phyloP scores from a whole-genome alignment of 2,797 vertebrate species.

The Gymnocypris eckloni region DNA sequence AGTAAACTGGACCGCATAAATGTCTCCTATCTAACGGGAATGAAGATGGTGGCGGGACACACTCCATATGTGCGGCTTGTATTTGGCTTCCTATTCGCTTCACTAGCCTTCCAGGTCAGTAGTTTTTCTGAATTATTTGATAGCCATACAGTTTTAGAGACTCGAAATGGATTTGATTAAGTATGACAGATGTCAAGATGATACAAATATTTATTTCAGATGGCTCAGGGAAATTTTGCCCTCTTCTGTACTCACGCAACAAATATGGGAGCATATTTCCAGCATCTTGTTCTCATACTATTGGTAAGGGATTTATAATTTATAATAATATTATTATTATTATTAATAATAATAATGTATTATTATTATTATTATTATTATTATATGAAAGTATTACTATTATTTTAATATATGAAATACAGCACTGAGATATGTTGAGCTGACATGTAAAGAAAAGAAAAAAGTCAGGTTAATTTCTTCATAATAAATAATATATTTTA shows the following conservation, averaged over 20 bases:
- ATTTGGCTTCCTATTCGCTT: conserved; percentile 70
- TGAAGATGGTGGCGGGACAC: conserved; percentile 65
- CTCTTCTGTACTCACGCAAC: conserved; percentile 71
- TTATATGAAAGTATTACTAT: background rate
- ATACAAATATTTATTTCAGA: conserved; percentile 56
- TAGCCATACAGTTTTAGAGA: background rate
- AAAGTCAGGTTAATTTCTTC: background rate
- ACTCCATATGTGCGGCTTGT: conserved; percentile 69
- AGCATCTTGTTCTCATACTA: conserved; percentile 72
- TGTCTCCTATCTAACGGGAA: conserved; percentile 62
- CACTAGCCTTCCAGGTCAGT: conserved; percentile 74
- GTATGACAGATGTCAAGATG: background rate
- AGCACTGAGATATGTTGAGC: background rate
- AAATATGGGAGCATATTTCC: conserved; percentile 65
- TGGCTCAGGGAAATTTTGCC: conserved; percentile 72
- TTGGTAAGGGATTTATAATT: conserved; percentile 47
- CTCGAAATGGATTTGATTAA: background rate
- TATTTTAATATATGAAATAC: background rate
- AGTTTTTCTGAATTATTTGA: background rate
- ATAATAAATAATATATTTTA: background rate
- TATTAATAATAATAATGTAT: too few relatives aligned
- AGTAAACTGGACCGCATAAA: conserved; percentile 62
- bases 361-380: background rate
- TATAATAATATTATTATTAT: too few relatives aligned
- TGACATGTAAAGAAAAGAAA: background rate